Percentiles rank a stretch among this genome's conserved stretches.
phyloP scores from a whole-genome alignment of 2,113 vertebrate genomes.

The Erythrolamprus reginae region DNA sequence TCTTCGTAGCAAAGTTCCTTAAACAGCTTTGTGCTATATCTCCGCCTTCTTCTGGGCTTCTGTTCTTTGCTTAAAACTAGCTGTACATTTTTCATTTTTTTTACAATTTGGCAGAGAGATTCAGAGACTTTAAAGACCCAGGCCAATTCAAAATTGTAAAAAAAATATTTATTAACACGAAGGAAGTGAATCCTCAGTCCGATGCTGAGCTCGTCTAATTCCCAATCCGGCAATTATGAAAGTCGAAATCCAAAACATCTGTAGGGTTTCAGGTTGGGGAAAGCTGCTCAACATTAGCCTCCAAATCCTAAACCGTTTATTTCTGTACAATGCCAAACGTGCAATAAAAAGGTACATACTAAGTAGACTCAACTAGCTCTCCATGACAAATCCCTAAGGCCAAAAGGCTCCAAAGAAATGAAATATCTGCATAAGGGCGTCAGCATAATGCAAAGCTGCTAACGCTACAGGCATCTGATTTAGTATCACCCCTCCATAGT shows the following conservation, averaged over 20 bases:
- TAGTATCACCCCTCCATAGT: background rate
- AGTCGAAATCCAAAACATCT: background rate
- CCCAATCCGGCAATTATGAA: background rate
- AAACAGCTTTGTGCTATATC: conserved; percentile 34
- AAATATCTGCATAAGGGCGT: background rate
- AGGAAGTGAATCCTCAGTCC: background rate
- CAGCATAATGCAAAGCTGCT: background rate
- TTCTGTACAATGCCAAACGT: background rate
- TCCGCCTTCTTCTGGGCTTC: conserved; percentile 5
- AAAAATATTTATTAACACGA: background rate
- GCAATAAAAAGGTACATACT: background rate
- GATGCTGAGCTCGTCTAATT: background rate
- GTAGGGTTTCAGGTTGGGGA: background rate
- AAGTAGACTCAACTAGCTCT: background rate
- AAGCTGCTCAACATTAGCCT: background rate
- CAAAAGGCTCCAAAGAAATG: background rate
- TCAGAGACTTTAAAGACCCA: background rate
- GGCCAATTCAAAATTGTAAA: background rate
- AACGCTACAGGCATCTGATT: background rate
- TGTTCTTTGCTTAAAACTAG: background rate
- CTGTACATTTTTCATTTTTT: background rate
- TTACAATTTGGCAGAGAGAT: background rate
- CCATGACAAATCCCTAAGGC: background rate
- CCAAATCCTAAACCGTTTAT: background rate
- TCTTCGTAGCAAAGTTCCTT: conserved; percentile 33